A percentile compares a stretch with the other conserved stretches of the same genome.
Conservation (phyloP, 2,797 vertebrate genomes). For the Catamblyrhynchus diadema region DNA sequence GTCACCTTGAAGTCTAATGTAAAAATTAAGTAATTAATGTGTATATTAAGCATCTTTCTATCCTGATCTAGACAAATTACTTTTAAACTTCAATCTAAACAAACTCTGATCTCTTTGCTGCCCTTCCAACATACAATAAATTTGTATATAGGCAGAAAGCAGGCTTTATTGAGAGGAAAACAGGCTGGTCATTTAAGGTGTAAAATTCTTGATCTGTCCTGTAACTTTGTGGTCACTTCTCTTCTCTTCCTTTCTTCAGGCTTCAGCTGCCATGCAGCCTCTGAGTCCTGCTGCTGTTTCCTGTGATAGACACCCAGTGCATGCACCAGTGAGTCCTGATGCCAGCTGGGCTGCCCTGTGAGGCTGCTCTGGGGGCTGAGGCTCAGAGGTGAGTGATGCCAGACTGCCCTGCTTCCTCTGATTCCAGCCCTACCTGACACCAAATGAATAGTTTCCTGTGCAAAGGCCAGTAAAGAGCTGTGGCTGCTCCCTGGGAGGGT, state of each 20-base stretch:
- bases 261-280: background rate
- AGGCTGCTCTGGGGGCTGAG: background rate
- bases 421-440: background rate
- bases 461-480: background rate
- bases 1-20: background rate
- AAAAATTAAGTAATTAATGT: background rate
- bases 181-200: background rate
- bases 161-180: background rate
- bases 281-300: fast-evolving
- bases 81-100: background rate
- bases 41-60: background rate
- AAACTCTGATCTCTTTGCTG: background rate
- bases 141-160: background rate
- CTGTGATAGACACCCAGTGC: background rate
- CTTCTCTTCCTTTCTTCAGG: background rate
- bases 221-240: background rate
- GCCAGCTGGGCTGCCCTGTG: background rate
- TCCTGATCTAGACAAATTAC: conserved; percentile 28
- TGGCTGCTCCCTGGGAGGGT: background rate
- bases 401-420: background rate
- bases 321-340: background rate
- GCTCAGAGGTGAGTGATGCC: background rate
- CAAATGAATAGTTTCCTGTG: background rate
- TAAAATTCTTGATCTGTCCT: background rate
- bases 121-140: background rate